These are phyloP conservation scores for Lophius americanus DNA, from an alignment of 2,797 vertebrate species.

Conservation along the genomic window DNA sequence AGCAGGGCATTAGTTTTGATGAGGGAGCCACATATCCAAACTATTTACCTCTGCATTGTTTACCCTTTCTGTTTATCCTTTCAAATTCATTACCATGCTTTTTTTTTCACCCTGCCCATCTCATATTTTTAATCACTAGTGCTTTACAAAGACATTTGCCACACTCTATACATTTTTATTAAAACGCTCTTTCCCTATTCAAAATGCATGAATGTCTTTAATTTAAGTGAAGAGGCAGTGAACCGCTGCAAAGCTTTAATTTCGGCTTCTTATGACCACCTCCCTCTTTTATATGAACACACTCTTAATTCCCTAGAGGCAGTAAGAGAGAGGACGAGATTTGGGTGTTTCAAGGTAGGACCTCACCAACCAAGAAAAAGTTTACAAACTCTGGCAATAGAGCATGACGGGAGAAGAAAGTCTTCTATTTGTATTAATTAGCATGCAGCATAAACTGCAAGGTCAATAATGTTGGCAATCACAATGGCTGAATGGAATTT, in stretches of 20 bases:
- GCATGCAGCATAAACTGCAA: conserved; percentile 64
- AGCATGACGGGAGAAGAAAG: conserved; percentile 58
- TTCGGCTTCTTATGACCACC: conserved; percentile 61
- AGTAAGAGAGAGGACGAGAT: conserved; percentile 40
- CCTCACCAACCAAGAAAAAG: conserved; percentile 55
- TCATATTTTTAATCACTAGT: conserved; percentile 50
- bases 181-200: conserved; percentile 56
- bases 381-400: conserved; percentile 55
- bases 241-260: conserved; percentile 76
- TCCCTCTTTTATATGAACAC: conserved; percentile 22
- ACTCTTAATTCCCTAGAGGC: conserved; percentile 31
- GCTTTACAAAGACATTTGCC: conserved; percentile 58
- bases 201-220: conserved; percentile 69
- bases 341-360: conserved; percentile 53
- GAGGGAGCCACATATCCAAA: conserved; percentile 60
- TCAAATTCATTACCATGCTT: conserved; percentile 50
- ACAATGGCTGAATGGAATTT: conserved; percentile 51
- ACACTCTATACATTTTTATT: conserved; percentile 69
- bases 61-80: conserved; percentile 67
- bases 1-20: conserved; percentile 67
- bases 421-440: conserved; percentile 82
- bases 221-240: conserved; percentile 68
- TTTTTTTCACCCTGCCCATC: conserved; percentile 19
- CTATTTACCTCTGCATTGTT: conserved; percentile 68
- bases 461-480: conserved; percentile 67